Base-by-base conservation (phyloP, 2,797 vertebrate species). In the Anguilla obscura region DNA sequence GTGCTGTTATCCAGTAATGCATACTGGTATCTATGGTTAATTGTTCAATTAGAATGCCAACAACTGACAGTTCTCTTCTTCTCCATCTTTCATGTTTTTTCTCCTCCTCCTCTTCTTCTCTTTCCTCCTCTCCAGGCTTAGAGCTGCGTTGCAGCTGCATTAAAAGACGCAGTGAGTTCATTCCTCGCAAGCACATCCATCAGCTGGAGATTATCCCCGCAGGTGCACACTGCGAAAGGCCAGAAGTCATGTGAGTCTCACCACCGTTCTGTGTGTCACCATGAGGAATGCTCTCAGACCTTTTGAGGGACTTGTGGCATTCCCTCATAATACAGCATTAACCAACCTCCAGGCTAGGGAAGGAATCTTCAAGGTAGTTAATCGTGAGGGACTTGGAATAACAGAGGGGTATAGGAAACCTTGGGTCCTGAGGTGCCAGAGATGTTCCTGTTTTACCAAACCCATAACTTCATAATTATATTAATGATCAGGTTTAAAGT, bases 241-340 rank as follows among this genome's bases (percentile, higher is more conserved):
- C 21, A 27, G 79, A 82, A 82, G 45, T 82, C 79, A 82, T 82
- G 79, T 82, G 79, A 82, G 79, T 82, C 76, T 6, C 40, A 7
- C 14, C 40, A 24, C 50, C 30, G 14, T 2, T 48, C 21, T 2
- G 21, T 48, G 40, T 27, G 16, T 79, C 6, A 4, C 71, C 30
- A 12, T 33, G 30, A 76, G 71, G 30, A 76, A 33, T 33, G 2
- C 8, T 45, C 12, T 79, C 4, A 79, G 5, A 45, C 14, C 63
- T 66, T 27, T 66, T 66, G 63, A 79, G 16, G 36, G 16, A 21
- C 30, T 36, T 9, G 6, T 30, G 1, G n/a, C 7, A 27, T 9
- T 69, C 27, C 8, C 56, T 63, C 60, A 24, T 9, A 69, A 27
- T n/a, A 69, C 24, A 7, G 8, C n/a, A 69, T 69, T 6, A 69